Evolutionary conservation across 2,888 invertebrate species (phyloP).

Genomic region (Drosophila macrothrix): DNA sequence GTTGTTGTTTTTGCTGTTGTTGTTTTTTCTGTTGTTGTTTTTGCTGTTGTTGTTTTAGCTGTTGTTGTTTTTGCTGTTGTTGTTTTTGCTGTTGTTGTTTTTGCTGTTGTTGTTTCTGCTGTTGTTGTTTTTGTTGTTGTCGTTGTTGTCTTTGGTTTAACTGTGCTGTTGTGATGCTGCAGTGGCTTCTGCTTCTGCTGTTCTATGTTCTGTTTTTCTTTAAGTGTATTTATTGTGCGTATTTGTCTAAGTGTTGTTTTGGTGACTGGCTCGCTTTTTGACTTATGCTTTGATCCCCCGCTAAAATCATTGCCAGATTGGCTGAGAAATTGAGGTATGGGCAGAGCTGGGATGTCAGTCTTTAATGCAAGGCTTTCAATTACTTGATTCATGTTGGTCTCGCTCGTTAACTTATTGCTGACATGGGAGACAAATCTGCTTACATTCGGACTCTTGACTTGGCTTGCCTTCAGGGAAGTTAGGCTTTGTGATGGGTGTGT

Average conservation of each 20-base stretch:
- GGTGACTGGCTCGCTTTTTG: constrained; percentile 12
- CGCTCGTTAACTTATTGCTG: constrained; percentile 59
- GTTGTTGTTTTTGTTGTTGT: constrained; percentile 17
- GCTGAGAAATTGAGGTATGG: constrained; percentile 27
- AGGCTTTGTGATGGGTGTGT: constrained; percentile 21
- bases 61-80: constrained; percentile 20
- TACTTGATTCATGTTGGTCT: constrained; percentile 31
- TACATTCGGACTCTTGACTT: constrained; percentile 16
- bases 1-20: constrained; percentile 8
- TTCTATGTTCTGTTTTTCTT: constrained; percentile 16
- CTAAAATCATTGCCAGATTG: constrained; percentile 38
- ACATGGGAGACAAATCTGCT: constrained; percentile 39
- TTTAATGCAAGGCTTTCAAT: constrained; percentile 28
- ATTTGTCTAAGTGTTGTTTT: constrained; percentile 18
- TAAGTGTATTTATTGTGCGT: constrained; percentile 17
- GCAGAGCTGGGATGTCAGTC: constrained; percentile 22
- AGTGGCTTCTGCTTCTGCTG: neutral
- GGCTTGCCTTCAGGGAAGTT: constrained; percentile 19
- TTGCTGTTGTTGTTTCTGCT: constrained; percentile 19
- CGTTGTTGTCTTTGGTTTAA: constrained; percentile 3
- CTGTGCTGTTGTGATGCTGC: constrained; percentile 15
- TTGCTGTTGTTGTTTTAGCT: constrained; percentile 9
- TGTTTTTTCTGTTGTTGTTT: too few relatives aligned
- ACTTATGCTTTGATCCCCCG: constrained; percentile 38
- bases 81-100: constrained; percentile 17